Conservation (phyloP, 1,140 invertebrate genomes). For the Latrodectus geometricus region DNA sequence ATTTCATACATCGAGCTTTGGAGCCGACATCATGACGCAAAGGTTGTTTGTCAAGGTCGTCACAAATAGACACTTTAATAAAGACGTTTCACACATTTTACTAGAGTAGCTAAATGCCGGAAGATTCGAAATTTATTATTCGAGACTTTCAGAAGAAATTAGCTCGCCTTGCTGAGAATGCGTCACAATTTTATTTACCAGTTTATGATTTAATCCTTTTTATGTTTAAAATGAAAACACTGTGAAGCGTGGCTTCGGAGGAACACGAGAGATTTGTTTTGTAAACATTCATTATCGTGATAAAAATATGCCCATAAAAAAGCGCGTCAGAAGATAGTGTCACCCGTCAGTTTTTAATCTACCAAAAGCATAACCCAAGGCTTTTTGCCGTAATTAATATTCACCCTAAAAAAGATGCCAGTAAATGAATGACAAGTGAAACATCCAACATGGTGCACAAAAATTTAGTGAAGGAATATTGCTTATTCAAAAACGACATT, state of each 20-base stretch:
- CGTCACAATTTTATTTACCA: not conserved
- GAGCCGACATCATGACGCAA: not conserved
- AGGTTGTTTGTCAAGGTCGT: conserved; percentile 11
- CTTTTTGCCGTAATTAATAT: not conserved
- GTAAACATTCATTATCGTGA: not conserved
- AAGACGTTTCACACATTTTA: not conserved
- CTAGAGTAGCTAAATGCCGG: not conserved
- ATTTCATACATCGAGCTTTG: not conserved
- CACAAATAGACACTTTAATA: not conserved
- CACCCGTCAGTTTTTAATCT: not conserved
- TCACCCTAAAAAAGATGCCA: not conserved
- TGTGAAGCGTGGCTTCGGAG: not conserved
- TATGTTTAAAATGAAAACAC: not conserved
- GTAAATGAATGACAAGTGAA: not conserved
- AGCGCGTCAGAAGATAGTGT: not conserved
- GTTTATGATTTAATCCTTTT: not conserved
- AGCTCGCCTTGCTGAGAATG: not conserved
- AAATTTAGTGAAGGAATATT: too few species aligned
- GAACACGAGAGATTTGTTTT: not conserved
- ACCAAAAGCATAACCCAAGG: not conserved
- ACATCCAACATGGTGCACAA: not conserved
- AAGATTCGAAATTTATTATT: not conserved
- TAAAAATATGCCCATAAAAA: not conserved
- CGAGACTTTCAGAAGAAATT: not conserved
- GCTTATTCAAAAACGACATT: too few species aligned